Evolutionary conservation across 1,140 invertebrate species (phyloP), one percentile per base, ranked within the genome.

Genomic region (Trichogramma pretiosum): DNA sequence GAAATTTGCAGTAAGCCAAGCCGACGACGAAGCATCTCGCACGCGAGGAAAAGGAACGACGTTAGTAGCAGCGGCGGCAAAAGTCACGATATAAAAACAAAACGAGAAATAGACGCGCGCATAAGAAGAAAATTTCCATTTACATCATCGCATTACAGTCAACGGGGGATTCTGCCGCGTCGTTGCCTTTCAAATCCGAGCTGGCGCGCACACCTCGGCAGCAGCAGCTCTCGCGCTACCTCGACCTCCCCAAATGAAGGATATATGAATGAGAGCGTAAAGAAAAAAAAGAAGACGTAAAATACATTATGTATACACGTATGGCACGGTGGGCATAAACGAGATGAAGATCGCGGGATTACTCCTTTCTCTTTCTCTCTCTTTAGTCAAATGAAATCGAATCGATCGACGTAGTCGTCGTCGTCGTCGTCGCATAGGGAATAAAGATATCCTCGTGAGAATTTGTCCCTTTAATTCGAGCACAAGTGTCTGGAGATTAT

Each of bases 361-460:
- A n/a, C n/a, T n/a, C n/a, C n/a, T n/a, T n/a, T 28, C 5, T 28
- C 23, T 41, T 18, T 37, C 30, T 35, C 46, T 40, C 46, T 41
- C 32, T 28, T 28, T 28, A 7, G 11, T 11, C 24, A 7, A 7
- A 5, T 28, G 23, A 50, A 51, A 51, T 36, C 37, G 43, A 51
- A 41, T 51, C 43, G 49, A 46, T 7, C 5, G 24, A 28, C 5
- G 49, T 24, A 30, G 38, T n/a, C n/a, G n/a, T n/a, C n/a, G n/a
- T n/a, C n/a, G n/a, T n/a, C n/a, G n/a, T 51, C 43, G 43, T 46
- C 49, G 37, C 38, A n/a, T n/a, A n/a, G 43, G 49, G 37, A 46
- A 51, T 46, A n/a, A n/a, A n/a, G 34, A 46, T 16, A 51, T 46
- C 49, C 43, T 51, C 49, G 49, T 51, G 49, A 51, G 49, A 51